These are phyloP conservation scores for Hyles euphorbiae DNA, from an alignment of 1,140 invertebrate species.

Conservation along the genomic window DNA sequence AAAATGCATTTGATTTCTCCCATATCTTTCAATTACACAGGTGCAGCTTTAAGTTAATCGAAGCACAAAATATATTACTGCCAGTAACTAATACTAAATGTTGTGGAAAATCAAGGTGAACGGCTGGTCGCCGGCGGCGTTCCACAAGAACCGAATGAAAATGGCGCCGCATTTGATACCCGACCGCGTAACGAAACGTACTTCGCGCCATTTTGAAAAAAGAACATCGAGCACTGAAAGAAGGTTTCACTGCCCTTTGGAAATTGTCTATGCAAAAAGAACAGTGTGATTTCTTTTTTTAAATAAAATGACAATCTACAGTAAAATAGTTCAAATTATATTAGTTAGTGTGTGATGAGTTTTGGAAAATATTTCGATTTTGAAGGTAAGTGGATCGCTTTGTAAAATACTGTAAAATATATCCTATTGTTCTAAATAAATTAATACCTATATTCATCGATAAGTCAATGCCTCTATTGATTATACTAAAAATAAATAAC, in stretches of 20 bases:
- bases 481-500: no score
- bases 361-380: conserved; percentile 14
- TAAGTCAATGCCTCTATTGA: no score
- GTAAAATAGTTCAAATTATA: conserved; percentile 72
- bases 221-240: no score
- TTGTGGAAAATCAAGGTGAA: conserved; percentile 48
- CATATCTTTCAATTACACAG: no score
- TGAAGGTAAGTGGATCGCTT: conserved; percentile 16
- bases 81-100: conserved; percentile 8
- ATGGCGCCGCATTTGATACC: conserved; percentile 20
- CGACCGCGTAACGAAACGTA: conserved; percentile 14
- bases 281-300: conserved; percentile 8
- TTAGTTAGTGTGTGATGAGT: conserved; percentile 56
- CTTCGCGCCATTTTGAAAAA: background rate
- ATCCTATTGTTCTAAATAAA: no score
- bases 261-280: background rate
- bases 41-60: no score
- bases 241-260: no score
- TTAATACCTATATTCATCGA: no score
- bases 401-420: no score
- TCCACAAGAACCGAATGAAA: no score
- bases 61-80: background rate
- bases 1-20: no score
- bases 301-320: conserved; percentile 67
- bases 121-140: conserved; percentile 13